A percentile compares a stretch with the other conserved stretches of the same genome.
These are phyloP conservation scores for Erpetoichthys calabaricus DNA, from an alignment of 2,797 vertebrate species.

Conservation along the genomic window DNA sequence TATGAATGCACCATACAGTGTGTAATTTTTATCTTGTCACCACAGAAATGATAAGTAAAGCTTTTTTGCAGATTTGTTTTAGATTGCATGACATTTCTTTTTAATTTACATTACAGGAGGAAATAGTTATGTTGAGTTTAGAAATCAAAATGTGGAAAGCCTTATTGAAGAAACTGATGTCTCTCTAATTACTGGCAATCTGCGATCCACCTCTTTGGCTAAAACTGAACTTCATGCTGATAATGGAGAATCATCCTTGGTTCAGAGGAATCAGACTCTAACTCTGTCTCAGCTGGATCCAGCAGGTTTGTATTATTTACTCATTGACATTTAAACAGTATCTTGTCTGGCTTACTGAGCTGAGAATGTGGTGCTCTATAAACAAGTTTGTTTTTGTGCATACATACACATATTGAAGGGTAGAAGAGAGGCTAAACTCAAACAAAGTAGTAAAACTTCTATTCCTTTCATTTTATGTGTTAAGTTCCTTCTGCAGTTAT, in stretches of 20 bases:
- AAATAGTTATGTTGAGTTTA: slow-evolving; percentile 51
- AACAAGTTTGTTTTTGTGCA: too few species aligned
- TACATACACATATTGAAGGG: too few species aligned
- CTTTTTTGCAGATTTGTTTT: too few species aligned
- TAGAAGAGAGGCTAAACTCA: too few species aligned
- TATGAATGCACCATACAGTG: too few species aligned
- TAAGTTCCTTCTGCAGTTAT: too few species aligned
- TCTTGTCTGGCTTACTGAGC: slow-evolving; percentile 25
- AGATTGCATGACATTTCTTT: not conserved
- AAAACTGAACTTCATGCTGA: slow-evolving; percentile 10
- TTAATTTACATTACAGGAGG: slow-evolving; percentile 43
- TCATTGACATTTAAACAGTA: too few species aligned
- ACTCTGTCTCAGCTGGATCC: slow-evolving; percentile 48
- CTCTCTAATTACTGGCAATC: slow-evolving; percentile 76
- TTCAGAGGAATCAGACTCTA: slow-evolving; percentile 45
- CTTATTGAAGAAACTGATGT: slow-evolving; percentile 50
- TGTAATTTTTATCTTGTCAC: too few species aligned
- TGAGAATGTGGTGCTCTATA: not conserved
- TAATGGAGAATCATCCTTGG: slow-evolving; percentile 25
- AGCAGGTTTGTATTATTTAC: slow-evolving; percentile 35
- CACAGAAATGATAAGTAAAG: too few species aligned
- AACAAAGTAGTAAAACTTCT: too few species aligned
- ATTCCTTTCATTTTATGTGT: too few species aligned
- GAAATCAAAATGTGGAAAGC: slow-evolving; percentile 34
- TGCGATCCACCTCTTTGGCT: slow-evolving; percentile 37